These are phyloP conservation scores for Pseudonaja textilis DNA, from an alignment of 2,113 vertebrate genomes.

Conservation along the genomic window DNA sequence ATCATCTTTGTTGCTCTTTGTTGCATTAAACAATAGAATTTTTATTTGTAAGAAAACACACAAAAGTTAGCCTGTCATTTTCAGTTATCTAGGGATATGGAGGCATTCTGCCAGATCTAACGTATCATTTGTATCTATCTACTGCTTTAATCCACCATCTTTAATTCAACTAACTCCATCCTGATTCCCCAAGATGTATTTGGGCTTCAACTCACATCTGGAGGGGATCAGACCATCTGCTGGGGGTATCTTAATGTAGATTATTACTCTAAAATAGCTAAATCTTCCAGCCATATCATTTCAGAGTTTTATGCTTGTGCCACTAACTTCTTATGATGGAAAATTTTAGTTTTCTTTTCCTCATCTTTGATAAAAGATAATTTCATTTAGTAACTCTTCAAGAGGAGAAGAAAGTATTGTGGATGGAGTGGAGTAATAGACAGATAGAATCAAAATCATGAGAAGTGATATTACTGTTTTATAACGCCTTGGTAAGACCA, in stretches of 20 bases:
- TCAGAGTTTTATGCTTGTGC: neutral
- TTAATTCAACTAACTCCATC: neutral
- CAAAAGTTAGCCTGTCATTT: neutral
- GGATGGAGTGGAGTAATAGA: neutral
- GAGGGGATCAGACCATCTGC: neutral
- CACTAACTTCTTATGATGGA: neutral
- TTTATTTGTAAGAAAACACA: neutral
- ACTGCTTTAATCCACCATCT: neutral
- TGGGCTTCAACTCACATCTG: neutral
- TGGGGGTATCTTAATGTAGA: neutral
- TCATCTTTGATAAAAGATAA: neutral
- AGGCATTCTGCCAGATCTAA: neutral
- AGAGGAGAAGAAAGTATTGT: neutral
- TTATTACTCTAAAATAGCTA: neutral
- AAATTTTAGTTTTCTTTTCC: neutral
- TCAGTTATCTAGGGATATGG: neutral
- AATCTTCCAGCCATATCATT: neutral
- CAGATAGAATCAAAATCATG: neutral
- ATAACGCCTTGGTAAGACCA: neutral
- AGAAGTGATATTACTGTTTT: neutral
- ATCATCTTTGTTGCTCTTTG: neutral
- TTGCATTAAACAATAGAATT: neutral
- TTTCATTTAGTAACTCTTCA: neutral
- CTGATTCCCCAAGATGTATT: neutral
- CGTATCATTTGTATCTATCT: neutral